A percentile compares a stretch with the other conserved stretches of the same genome.
phyloP scores from a whole-genome alignment of 1,140 invertebrate genomes.

The Saccostrea cuccullata region DNA sequence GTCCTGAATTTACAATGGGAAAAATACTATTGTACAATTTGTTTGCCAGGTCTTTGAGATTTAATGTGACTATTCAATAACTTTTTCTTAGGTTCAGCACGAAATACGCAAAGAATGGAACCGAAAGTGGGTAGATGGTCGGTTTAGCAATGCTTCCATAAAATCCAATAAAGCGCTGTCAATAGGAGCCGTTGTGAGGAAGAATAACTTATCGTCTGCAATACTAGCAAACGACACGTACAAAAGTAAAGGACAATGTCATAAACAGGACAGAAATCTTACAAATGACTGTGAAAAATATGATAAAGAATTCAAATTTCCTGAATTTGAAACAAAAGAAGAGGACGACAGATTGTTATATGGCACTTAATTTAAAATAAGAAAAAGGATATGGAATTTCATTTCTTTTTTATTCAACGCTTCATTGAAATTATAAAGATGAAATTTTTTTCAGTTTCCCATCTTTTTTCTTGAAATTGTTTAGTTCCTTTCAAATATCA shows the following conservation, averaged over 20 bases:
- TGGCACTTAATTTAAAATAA: no score
- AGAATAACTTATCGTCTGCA: neutral
- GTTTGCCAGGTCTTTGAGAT: no score
- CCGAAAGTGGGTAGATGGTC: conserved; percentile 55
- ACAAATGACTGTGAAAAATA: neutral
- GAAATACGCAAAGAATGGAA: conserved; percentile 67
- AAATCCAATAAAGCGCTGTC: conserved; percentile 37
- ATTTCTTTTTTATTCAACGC: no score
- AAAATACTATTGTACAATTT: no score
- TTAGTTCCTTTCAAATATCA: no score
- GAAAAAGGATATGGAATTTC: no score
- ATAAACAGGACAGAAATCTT: neutral
- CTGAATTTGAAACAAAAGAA: neutral
- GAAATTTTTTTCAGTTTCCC: no score
- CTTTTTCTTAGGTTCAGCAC: conserved; percentile 53
- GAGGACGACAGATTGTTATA: neutral
- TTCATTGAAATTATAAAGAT: no score
- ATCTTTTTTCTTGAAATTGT: no score
- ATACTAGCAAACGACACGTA: neutral
- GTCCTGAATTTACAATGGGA: no score
- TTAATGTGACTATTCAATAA: no score
- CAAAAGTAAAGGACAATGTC: neutral
- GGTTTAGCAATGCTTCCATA: conserved; percentile 26
- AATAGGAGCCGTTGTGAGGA: conserved; percentile 1
- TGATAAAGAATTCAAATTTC: neutral